Evolutionary conservation across 2,113 vertebrate species (phyloP), one percentile per base, ranked within the genome.

Genomic region (Rhinogobius similis): DNA sequence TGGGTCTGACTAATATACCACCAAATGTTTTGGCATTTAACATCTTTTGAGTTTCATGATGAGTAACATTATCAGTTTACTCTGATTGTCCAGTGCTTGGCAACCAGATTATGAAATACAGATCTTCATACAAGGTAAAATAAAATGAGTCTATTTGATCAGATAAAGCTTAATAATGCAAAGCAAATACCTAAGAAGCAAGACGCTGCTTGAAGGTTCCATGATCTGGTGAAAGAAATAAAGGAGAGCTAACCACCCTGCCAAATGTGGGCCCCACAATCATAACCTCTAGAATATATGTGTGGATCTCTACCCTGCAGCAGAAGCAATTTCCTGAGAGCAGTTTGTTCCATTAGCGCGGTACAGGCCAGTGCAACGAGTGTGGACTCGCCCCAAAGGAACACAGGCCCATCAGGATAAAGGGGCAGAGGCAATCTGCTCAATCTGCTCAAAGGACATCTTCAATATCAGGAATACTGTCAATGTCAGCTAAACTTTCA

Each of bases 311-410:
- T 50, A 14, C 9, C 20, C 46, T 24, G 18, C 79, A 84, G 76
- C 69, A 77, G 77, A 78, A 65, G 46, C 66, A 32, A 62, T 52
- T 70, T 78, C 72, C 73, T 58, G 56, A 39, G 62, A 10, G 62
- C 61, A 59, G 26, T 26, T 6, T 36, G 61, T 38, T 73, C 65
- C 53, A 66, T 80, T 61, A 70, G 3, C 55, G 64, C 50, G 62
- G n/a, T 55, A 53, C 29, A 46, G 36, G 56, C 20, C 56, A 23
- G 50, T 65, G 75, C 36, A 10, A 72, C 76, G 79, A 79, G 73
- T 68, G 77, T 79, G 75, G 77, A 82, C 74, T 82, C 77, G 70
- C 71, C 36, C 68, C 52, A 61, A 79, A 79, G 72, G 76, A 73
- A 67, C 21, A 5, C 52, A 66, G 75, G 68, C 68, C 66, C 75